These are phyloP conservation scores for Digitonthophagus gazella DNA, from an alignment of 2,888 invertebrate genomes.

Conservation along the genomic window DNA sequence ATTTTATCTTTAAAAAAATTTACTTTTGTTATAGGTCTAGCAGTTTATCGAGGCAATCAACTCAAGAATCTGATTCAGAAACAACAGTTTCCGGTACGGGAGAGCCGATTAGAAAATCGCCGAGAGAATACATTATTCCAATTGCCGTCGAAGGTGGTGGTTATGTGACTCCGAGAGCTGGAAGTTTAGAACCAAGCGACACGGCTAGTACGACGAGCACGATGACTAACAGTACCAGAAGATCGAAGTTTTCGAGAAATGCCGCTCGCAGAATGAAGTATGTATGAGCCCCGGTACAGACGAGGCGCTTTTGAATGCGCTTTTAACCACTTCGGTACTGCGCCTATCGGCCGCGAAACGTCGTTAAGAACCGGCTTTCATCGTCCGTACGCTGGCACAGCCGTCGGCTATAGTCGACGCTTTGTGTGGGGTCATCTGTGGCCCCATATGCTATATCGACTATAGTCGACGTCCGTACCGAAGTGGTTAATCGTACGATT, in stretches of 20 bases:
- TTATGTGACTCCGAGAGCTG: slow-evolving; percentile 73
- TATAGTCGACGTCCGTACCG: too few species aligned
- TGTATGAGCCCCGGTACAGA: too few species aligned
- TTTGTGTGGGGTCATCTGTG: too few species aligned
- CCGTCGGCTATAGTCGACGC: too few species aligned
- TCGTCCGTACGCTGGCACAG: too few species aligned
- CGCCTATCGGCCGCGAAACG: too few species aligned
- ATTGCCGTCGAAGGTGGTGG: slow-evolving; percentile 90
- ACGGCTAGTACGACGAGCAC: slow-evolving; percentile 58
- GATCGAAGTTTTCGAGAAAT: slow-evolving; percentile 51
- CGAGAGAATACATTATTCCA: slow-evolving; percentile 90
- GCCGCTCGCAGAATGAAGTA: slow-evolving; percentile 69
- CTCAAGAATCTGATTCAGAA: slow-evolving; percentile 70
- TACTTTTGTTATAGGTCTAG: slow-evolving; percentile 40
- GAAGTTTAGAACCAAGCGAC: slow-evolving; percentile 74
- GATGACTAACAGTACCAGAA: slow-evolving; percentile 53
- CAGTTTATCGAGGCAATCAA: slow-evolving; percentile 62
- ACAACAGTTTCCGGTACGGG: slow-evolving; percentile 55
- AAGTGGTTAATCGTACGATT: too few species aligned
- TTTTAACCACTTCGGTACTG: too few species aligned
- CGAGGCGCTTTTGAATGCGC: too few species aligned
- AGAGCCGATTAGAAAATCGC: slow-evolving; percentile 83
- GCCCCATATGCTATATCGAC: too few species aligned
- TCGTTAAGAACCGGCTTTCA: too few species aligned
- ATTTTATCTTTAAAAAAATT: too few species aligned